A percentile compares a stretch with the other conserved stretches of the same genome.
phyloP scores from a whole-genome alignment of 2,797 vertebrate genomes.

The Catamblyrhynchus diadema region DNA sequence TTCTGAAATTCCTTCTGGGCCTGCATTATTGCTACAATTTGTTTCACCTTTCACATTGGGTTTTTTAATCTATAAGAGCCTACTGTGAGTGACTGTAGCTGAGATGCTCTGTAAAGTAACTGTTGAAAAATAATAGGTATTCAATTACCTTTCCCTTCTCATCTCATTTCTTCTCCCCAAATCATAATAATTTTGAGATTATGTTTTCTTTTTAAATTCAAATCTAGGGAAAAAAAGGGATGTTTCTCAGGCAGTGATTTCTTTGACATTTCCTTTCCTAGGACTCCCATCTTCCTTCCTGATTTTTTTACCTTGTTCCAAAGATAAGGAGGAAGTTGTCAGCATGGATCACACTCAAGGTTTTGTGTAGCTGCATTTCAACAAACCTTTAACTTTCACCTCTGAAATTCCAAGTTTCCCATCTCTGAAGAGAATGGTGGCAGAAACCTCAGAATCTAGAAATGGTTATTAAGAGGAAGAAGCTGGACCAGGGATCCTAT shows the following conservation, averaged over 20 bases:
- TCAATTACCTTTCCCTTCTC: slow-evolving; percentile 17
- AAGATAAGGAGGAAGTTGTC: background rate
- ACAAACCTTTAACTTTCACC: rapidly evolving
- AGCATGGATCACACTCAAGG: background rate
- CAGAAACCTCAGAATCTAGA: background rate
- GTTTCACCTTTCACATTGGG: background rate
- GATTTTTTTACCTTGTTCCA: background rate
- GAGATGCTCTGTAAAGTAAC: slow-evolving; percentile 1
- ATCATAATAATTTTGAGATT: background rate
- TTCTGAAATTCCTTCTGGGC: background rate
- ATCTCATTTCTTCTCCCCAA: background rate
- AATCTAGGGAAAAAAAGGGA: background rate
- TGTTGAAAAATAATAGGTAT: background rate
- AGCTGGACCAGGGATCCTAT: background rate
- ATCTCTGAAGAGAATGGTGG: background rate
- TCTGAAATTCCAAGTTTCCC: background rate
- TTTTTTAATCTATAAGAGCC: background rate
- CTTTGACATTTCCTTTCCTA: background rate
- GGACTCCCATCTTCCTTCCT: background rate
- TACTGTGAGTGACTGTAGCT: background rate
- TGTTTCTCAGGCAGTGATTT: background rate
- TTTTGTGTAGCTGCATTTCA: background rate
- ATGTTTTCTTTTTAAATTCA: background rate
- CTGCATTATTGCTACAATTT: slow-evolving; percentile 9
- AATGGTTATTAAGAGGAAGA: background rate